Evolutionary conservation across 2,797 vertebrate genomes (phyloP), one percentile per base, ranked within the genome.

Genomic region (Molossus alvarezi): DNA sequence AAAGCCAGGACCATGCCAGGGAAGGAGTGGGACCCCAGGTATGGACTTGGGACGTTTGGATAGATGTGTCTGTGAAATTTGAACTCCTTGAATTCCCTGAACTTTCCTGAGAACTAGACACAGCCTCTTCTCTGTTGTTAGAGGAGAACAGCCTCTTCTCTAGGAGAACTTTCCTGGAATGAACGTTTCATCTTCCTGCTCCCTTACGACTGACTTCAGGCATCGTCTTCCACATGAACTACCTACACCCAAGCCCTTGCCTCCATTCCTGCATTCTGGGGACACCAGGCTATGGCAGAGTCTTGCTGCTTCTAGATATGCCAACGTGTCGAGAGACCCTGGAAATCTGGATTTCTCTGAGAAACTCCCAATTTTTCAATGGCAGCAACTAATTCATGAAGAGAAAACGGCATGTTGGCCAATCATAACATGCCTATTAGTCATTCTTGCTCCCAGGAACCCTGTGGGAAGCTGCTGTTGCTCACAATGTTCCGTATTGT

Each of bases 301-400:
- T 29, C 5, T 21, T 29, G 57, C 12, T 72, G 48, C 37, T 65
- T n/a, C 58, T 41, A 82, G 25, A 37, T 12, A 2, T 67, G 65
- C 33, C 13, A 4, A 5, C 48, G 72, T 72, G 76, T n/a, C n/a
- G 27, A 71, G 8, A 94, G 27, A 82, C 83, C 37, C 4, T 64
- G 27, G 14, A 94, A 65, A 51, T 69, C 17, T 29, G 60, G 3
- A 73, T 81, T 92, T 82, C 33, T 85, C 0, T 69, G 62, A 86
- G 51, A 60, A 64, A 73, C 18, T 81, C 37, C 21, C 58, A 11
- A 20, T 51, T 65, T 96, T 67, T 79, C 90, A 89, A 80, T n/a
- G 4, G 9, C 17, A n/a, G 25, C 23, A 45, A 57, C 13, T 81
- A 65, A 73, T 48, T 64, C 64, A 76, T 55, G 67, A 85, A 83